A percentile compares a stretch with the other conserved stretches of the same genome.
Conservation (phyloP, 2,888 invertebrate genomes). For the Holacanthella duospinosa region DNA sequence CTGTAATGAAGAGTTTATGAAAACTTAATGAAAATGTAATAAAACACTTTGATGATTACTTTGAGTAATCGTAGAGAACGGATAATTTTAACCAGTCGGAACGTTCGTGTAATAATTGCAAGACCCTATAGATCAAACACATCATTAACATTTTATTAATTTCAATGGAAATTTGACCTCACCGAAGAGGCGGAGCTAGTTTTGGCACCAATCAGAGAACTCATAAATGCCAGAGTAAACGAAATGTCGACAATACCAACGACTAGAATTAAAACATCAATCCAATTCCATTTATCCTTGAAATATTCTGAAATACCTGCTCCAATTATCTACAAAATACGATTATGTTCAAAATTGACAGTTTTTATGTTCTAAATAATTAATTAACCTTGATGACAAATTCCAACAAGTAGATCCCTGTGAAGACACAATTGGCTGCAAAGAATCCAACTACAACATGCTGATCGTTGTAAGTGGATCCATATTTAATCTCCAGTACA, state of each 20-base stretch:
- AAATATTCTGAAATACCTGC: conserved; percentile 25
- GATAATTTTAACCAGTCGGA: neutral
- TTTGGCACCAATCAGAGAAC: neutral
- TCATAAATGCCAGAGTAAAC: neutral
- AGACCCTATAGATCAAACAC: neutral
- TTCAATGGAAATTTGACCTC: conserved; percentile 40
- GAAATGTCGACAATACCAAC: conserved; percentile 40
- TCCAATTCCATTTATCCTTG: conserved; percentile 24
- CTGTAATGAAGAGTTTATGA: neutral
- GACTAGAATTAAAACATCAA: conserved; percentile 24
- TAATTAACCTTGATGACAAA: conserved; percentile 27
- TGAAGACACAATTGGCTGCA: conserved; percentile 18
- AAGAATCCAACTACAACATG: neutral
- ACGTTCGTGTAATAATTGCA: neutral
- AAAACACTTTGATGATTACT: neutral
- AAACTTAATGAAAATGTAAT: neutral
- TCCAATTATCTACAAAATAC: conserved; percentile 27
- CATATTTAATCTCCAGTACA: neutral
- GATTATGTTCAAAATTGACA: neutral
- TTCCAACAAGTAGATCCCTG: conserved; percentile 24
- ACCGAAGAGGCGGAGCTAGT: neutral
- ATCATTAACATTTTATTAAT: neutral
- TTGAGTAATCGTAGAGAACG: neutral
- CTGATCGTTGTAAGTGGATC: neutral
- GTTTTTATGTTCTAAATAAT: neutral